Evolutionary conservation across 1,140 invertebrate species (phyloP), one percentile per base, ranked within the genome.

Genomic region (Atta colombica): DNA sequence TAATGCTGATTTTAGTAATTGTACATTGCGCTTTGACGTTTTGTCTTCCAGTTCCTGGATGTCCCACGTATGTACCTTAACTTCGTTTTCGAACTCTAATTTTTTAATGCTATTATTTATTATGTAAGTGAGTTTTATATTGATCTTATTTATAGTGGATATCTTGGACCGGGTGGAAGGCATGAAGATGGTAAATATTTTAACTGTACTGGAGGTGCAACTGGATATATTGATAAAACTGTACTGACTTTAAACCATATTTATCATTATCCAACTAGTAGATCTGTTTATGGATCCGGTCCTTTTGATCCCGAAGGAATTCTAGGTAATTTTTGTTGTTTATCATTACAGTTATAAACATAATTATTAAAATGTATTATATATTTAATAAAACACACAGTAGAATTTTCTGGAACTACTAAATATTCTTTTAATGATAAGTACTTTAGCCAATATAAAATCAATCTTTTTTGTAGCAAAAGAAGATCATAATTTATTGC

Each of bases 291-390:
- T 94, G 95, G 97, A 12, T 95, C 92, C 6, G 90, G 96, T 14
- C 96, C 97, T 25, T 98, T 97, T 94, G 99, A 99, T 96, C 98
- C 99, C 21, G 99, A 99, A 96, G 98, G 98, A 35, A 91, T 91
- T 75, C 84, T 91, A 18, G 89, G 89, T 91, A 88, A 60, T 4
- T 55, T n/a, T 55, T 55, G 3, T 63, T n/a, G 39, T 8, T 2
- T 74, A 21, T 51, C 28, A 51, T 72, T 28, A 18, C n/a, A 31
- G 3, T 35, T n/a, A 39, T 35, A 35, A 18, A 35, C 5, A 35
- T 39, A 68, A 68, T 96, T 91, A 53, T 89, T 97, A n/a, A 58
- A 58, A 58, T 58, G 3, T 58, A 58, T 21, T 58, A 58, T 60
- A 1, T 12, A 10, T 60, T 60, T 60, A 8, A 60, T 25, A 21